Base-by-base conservation (phyloP, 2,888 invertebrate genomes). In the Ophion costatus region DNA sequence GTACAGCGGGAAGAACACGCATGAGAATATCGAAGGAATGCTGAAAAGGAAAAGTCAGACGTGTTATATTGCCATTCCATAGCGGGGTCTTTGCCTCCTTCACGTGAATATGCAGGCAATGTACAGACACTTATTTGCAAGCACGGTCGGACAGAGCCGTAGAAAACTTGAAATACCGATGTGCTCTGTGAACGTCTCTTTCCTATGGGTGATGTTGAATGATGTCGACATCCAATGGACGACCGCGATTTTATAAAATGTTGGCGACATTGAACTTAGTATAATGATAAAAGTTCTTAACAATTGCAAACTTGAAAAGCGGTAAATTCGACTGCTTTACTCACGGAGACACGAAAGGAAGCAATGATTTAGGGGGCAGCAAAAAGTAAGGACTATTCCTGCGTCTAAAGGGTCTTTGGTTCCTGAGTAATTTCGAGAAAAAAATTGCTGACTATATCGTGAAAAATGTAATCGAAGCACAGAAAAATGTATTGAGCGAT, bases 51-150 rank as follows among this genome's bases (percentile, higher is more conserved):
- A 71, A 63, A 29, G 71, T 64, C 33, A 73, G 33, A 64, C 67
- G 57, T 38, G 69, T 78, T 78, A 38, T 78, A 70, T 79, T 79
- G 71, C 64, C 79, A 79, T 63, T 78, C 51, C n/a, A 57, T 79
- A 29, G 56, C 33, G 33, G 17, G 17, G 29, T 61, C 29, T 73
- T 71, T 73, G 24, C 59, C 24, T 14, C 51, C 10, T 38, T 24
- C 45, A 22, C 22, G 56, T 64, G 20, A 20, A 59, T 33, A 57
- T 76, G 29, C 33, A 63, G 61, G 59, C 7, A 11, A 24, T 51
- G 20, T 76, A 33, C 14, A 70, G 24, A 56, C 20, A 69, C 22
- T 70, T 70, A 9, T 70, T 56, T 24, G 51, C 17, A 57, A 29
- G 63, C 33, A 63, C 14, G 22, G 17, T 29, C 24, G 45, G 9